A percentile compares a stretch with the other conserved stretches of the same genome.
Evolutionary conservation across 2,797 vertebrate species (phyloP).

Genomic region (Galagoides demidoff): DNA sequence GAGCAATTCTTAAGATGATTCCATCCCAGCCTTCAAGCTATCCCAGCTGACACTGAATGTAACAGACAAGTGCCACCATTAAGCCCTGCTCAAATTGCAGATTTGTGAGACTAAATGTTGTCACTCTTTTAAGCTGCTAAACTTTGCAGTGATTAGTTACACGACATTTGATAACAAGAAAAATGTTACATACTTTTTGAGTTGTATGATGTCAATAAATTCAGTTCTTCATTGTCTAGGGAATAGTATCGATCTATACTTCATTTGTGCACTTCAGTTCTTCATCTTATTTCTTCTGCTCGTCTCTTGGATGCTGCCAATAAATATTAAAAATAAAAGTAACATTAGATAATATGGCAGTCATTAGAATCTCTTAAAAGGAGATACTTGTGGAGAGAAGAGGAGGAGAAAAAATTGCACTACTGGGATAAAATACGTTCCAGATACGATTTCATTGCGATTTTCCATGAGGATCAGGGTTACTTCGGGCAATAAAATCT

Average conservation of each 20-base stretch:
- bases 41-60: not conserved
- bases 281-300: not conserved
- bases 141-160: not conserved
- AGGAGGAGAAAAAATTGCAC: not conserved
- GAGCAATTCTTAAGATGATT: not conserved
- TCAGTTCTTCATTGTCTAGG: not conserved
- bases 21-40: not conserved
- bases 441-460: not conserved
- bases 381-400: not conserved
- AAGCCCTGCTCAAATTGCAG: not conserved
- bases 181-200: not conserved
- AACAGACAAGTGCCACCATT: not conserved
- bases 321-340: not conserved
- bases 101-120: not conserved
- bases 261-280: not conserved
- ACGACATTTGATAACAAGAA: not conserved
- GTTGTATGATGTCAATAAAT: not conserved
- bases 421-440: not conserved
- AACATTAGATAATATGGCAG: not conserved
- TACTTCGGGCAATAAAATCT: not conserved
- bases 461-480: not conserved
- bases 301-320: not conserved
- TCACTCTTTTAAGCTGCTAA: not conserved
- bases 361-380: constrained; percentile 5
- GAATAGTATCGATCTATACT: not conserved